Conservation (phyloP, 2,113 vertebrate species). For the Monopterus albus region DNA sequence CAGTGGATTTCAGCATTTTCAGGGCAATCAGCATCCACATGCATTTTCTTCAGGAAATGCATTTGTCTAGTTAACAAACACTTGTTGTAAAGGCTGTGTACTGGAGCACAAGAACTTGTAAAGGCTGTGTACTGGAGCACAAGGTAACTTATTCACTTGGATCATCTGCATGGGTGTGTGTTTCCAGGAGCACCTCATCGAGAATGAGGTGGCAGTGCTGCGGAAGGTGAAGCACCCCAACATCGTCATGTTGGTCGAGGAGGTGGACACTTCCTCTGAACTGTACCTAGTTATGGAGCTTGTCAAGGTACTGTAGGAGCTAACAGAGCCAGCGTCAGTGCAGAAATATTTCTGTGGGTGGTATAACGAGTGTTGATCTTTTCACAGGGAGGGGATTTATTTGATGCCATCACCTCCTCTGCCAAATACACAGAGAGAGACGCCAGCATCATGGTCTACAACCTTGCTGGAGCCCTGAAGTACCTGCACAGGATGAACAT, state of each 20-base stretch:
- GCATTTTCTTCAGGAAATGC: too few relatives aligned
- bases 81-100: too few relatives aligned
- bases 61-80: too few relatives aligned
- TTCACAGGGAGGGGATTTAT: conserved; percentile 93
- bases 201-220: conserved; percentile 95
- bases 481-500: conserved; percentile 94
- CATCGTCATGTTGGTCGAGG: conserved; percentile 97
- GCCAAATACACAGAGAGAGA: conserved; percentile 96
- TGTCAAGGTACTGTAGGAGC: conserved; percentile 87
- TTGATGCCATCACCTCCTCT: conserved; percentile 96
- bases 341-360: not conserved
- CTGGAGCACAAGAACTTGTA: too few relatives aligned
- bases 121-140: not conserved
- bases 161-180: not conserved
- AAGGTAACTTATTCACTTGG: not conserved
- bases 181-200: conserved; percentile 94
- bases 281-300: conserved; percentile 98
- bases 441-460: conserved; percentile 93
- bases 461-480: conserved; percentile 91
- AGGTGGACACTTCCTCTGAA: conserved; percentile 92
- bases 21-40: too few relatives aligned
- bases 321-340: not conserved
- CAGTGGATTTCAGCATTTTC: too few relatives aligned
- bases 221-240: conserved; percentile 96
- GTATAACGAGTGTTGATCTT: not conserved